Evolutionary conservation across 2,113 vertebrate species (phyloP).

Genomic region (Lasiurus cinereus): DNA sequence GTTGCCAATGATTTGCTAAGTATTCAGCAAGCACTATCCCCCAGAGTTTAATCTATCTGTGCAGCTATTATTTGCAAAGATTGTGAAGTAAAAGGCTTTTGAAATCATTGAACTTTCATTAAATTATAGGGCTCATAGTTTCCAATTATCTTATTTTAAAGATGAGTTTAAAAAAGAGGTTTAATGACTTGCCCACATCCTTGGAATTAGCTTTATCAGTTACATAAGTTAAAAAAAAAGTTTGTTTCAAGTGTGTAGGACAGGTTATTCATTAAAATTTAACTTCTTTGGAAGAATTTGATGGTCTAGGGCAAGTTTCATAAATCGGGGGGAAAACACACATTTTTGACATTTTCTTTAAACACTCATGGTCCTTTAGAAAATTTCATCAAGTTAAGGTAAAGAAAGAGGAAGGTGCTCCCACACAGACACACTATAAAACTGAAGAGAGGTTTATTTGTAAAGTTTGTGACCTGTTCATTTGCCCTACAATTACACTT

Average conservation of each 20-base stretch:
- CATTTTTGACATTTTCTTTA: conserved; percentile 43
- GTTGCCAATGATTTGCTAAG: conserved; percentile 82
- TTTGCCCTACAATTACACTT: conserved; percentile 55
- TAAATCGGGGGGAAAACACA: background rate
- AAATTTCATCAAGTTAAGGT: conserved; percentile 51
- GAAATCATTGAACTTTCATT: conserved; percentile 29
- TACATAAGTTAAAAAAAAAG: background rate
- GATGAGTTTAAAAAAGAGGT: background rate
- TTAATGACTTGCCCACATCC: background rate
- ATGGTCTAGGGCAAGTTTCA: background rate
- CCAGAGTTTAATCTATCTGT: conserved; percentile 74
- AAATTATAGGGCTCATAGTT: background rate
- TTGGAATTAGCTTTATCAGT: background rate
- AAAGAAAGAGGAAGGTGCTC: conserved; percentile 24
- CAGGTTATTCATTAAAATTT: conserved; percentile 43
- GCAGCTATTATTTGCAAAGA: conserved; percentile 67
- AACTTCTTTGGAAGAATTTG: conserved; percentile 44
- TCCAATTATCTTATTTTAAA: conserved; percentile 40
- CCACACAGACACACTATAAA: background rate
- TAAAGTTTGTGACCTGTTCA: background rate
- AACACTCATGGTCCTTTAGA: conserved; percentile 23
- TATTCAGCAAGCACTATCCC: conserved; percentile 64
- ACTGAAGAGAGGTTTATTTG: conserved; percentile 31
- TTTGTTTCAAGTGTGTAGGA: conserved; percentile 12
- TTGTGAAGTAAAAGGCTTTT: conserved; percentile 65